Base-by-base conservation (phyloP, 2,888 invertebrate species). In the Acronicta aceris region DNA sequence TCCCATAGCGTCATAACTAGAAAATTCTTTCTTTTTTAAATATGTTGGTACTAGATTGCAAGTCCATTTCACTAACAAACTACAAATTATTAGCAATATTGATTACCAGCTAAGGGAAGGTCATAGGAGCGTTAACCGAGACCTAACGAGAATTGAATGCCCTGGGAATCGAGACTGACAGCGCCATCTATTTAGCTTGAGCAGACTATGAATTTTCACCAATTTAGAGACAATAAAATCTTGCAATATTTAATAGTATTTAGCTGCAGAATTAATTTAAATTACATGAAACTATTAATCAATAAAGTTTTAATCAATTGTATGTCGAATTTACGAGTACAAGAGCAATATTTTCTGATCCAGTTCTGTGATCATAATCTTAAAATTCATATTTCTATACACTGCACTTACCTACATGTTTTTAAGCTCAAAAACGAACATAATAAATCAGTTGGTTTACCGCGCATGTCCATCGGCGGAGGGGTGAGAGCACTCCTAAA, bases 401-500 rank as follows among this genome's bases (percentile, higher is more conserved):
- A 4, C 5, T 33, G 1, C 12, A 33, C 33, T 33, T 33, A 33
- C 12, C 0, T 33, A 33, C 9, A 7, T 27, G 55, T 46, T 53
- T 16, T 45, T 55, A 41, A 68, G 55, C 62, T 69, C 47, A 69
- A 74, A 21, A 57, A 56, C 52, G 42, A 57, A 60, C 43, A 41
- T 25, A 69, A 52, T 48, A 59, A 76, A 64, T 77, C 62, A 57
- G 60, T 62, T 60, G 65, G 45, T 65, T 63, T 59, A 78, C 78
- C 78, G 65, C 71, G 65, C 78, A 74, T 77, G 75, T 59, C 69
- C 71, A 62, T n/a, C 30, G 55, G 41, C 47, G 27, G 43, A 8
- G 71, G 70, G 70, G 63, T 62, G 43, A 54, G 47, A 57, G 57
- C 47, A 42, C 61, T 57, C 56, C 21, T 33, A 51, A 54, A 70